These are phyloP conservation scores for Drosophila phalerata DNA, from an alignment of 2,888 invertebrate species.

Conservation along the genomic window DNA sequence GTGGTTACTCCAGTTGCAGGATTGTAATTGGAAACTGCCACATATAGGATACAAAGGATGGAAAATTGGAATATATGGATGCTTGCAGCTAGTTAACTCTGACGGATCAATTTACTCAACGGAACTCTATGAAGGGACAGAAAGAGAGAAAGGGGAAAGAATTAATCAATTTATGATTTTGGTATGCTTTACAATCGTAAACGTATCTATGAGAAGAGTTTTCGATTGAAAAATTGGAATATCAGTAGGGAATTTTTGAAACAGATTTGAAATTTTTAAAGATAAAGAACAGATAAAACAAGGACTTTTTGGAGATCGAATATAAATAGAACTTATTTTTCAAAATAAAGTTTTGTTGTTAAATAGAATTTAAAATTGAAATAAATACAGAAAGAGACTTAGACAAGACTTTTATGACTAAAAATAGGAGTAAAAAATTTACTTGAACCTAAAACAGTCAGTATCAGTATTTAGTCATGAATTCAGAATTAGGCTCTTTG, in stretches of 20 bases:
- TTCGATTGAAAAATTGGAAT: neutral
- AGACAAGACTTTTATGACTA: too few species aligned
- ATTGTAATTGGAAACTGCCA: slow-evolving; percentile 14
- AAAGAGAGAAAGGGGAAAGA: neutral
- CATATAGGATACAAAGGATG: slow-evolving; percentile 4
- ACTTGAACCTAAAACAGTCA: too few species aligned
- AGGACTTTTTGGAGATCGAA: too few species aligned
- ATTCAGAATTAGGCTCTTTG: neutral
- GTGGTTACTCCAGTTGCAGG: slow-evolving; percentile 16
- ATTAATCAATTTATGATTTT: neutral
- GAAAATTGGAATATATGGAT: slow-evolving; percentile 1
- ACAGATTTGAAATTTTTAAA: too few species aligned
- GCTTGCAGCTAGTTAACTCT: neutral
- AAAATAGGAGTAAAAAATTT: too few species aligned
- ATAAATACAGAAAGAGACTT: too few species aligned
- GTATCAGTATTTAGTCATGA: too few species aligned
- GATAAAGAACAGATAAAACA: too few species aligned
- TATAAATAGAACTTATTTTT: too few species aligned
- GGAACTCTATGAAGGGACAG: neutral
- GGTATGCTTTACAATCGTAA: neutral
- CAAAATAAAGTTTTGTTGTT: too few species aligned
- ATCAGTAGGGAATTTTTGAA: neutral
- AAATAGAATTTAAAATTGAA: too few species aligned
- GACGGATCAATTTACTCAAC: neutral
- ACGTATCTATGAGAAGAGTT: too few species aligned